Conservation (phyloP, 2,888 invertebrate species). For the Brassicogethes aeneus region DNA sequence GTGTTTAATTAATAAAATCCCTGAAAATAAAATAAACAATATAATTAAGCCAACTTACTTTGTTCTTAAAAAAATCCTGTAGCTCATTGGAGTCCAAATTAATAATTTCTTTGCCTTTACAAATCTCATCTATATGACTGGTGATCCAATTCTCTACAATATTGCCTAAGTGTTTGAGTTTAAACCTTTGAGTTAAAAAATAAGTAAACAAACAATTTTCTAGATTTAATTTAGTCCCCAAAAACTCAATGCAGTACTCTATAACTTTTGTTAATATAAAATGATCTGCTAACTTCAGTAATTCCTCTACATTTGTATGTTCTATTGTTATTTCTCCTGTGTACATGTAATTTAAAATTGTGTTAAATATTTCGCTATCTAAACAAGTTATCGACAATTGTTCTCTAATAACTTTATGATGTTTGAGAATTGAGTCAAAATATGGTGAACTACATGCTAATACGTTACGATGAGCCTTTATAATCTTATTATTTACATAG, state of each 20-base stretch:
- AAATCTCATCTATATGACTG: conserved; percentile 44
- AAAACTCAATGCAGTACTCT: conserved; percentile 54
- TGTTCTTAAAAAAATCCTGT: conserved; percentile 46
- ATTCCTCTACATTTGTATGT: conserved; percentile 50
- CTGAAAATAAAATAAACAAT: neutral
- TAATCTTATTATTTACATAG: conserved; percentile 48
- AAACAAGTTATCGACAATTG: conserved; percentile 48
- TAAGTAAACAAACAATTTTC: conserved; percentile 54
- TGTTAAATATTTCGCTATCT: conserved; percentile 49
- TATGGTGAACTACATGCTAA: conserved; percentile 56
- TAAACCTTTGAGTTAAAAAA: conserved; percentile 51
- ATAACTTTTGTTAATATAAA: conserved; percentile 53
- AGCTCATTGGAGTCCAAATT: conserved; percentile 42
- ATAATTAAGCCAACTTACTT: too few relatives aligned
- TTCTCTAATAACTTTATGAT: conserved; percentile 45
- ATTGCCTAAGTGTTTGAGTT: conserved; percentile 47
- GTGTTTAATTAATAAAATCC: neutral
- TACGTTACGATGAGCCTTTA: conserved; percentile 53
- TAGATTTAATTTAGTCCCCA: conserved; percentile 51
- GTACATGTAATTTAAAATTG: conserved; percentile 56
- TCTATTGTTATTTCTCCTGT: conserved; percentile 52
- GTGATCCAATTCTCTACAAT: conserved; percentile 48
- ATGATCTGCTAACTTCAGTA: conserved; percentile 53
- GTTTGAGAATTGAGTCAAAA: conserved; percentile 52
- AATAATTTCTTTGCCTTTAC: conserved; percentile 48